phyloP scores from a whole-genome alignment of 2,113 vertebrate species.

The Entomyzon cyanotis region DNA sequence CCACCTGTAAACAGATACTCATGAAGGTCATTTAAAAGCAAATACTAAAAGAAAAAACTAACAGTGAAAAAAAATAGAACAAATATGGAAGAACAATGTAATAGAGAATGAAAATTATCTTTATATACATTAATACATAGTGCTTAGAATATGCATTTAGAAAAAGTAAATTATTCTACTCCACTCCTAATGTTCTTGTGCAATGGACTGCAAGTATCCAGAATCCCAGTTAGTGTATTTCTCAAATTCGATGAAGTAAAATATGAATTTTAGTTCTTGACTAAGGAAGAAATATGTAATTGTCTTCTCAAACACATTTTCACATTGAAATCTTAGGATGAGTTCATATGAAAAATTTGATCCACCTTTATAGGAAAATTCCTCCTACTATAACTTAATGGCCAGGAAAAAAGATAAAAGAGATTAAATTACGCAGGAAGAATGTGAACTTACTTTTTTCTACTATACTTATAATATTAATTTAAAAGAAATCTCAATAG shows the following conservation, averaged over 20 bases:
- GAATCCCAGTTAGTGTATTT: background rate
- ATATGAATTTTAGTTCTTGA: background rate
- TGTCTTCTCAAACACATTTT: background rate
- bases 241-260: background rate
- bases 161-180: background rate
- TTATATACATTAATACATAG: background rate
- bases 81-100: background rate
- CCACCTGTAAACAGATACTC: background rate
- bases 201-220: background rate
- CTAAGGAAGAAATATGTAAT: background rate
- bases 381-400: background rate
- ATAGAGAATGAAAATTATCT: background rate
- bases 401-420: background rate
- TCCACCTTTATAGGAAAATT: background rate
- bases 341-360: background rate
- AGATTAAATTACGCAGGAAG: background rate
- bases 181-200: background rate
- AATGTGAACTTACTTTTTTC: background rate
- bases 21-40: background rate
- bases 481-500: background rate
- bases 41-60: background rate
- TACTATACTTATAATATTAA: background rate
- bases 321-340: background rate
- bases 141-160: background rate
- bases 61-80: background rate